These are phyloP conservation scores for Apaloderma vittatum DNA, from an alignment of 2,113 vertebrate genomes.

Conservation along the genomic window DNA sequence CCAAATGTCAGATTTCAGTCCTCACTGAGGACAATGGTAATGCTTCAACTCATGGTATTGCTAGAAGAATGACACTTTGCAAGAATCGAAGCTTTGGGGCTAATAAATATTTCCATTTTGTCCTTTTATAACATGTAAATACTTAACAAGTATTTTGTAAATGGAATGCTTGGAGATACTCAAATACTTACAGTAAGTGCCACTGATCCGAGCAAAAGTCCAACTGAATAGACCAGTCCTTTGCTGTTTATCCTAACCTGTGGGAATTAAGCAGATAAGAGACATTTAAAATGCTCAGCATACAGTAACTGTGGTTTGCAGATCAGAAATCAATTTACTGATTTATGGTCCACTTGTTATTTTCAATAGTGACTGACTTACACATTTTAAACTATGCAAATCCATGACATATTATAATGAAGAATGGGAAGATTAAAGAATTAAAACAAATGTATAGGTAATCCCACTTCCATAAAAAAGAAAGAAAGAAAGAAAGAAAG, in stretches of 20 bases:
- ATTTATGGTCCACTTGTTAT: not conserved
- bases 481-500: not conserved
- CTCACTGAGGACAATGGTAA: not conserved
- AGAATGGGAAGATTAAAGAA: not conserved
- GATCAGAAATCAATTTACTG: constrained; percentile 6
- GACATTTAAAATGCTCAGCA: not conserved
- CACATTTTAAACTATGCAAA: not conserved
- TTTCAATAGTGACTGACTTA: not conserved
- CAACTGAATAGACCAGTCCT: constrained; percentile 94
- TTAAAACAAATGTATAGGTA: not conserved
- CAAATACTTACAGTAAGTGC: constrained; percentile 91
- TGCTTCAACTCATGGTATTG: not conserved
- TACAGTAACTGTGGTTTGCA: not conserved
- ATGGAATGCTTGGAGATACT: not conserved
- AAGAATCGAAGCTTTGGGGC: not conserved
- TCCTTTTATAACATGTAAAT: not conserved
- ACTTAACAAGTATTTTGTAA: not conserved
- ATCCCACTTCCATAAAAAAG: not conserved
- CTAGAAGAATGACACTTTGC: not conserved
- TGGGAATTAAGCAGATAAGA: not conserved
- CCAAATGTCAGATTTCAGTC: not conserved
- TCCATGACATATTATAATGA: not conserved
- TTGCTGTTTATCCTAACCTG: constrained; percentile 97
- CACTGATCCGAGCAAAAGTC: constrained; percentile 93
- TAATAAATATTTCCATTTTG: not conserved